Conservation (phyloP, 2,888 invertebrate genomes). For the Toxonevra muliebris region DNA sequence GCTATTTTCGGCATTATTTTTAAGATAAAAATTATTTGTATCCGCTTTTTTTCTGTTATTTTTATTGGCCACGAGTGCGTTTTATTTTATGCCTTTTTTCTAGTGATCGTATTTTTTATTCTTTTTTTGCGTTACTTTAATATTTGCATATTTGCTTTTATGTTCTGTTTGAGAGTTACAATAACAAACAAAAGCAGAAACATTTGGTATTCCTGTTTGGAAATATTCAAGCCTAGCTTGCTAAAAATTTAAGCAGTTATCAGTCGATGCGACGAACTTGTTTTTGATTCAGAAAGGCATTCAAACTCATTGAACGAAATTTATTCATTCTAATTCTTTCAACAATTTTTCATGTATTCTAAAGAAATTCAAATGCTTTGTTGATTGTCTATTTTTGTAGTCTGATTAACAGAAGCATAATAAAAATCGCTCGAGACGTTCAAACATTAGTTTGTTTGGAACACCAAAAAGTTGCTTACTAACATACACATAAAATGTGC, state of each 20-base stretch:
- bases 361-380: too few species aligned
- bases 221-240: neutral
- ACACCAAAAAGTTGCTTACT: too few species aligned
- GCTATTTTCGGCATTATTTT: neutral
- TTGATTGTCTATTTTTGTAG: too few species aligned
- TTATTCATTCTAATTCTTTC: too few species aligned
- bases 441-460: too few species aligned
- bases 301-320: too few species aligned
- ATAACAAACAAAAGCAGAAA: neutral
- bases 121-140: neutral
- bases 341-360: too few species aligned
- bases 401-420: too few species aligned
- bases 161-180: neutral
- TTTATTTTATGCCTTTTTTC: neutral
- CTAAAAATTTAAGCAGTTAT: neutral
- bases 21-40: neutral
- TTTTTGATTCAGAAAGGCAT: too few species aligned
- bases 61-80: neutral
- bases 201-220: neutral
- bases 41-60: neutral
- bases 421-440: too few species aligned
- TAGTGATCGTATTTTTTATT: neutral
- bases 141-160: slow-evolving; percentile 9
- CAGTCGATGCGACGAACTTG: too few species aligned
- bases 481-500: too few species aligned